A percentile compares a stretch with the other conserved stretches of the same genome.
Conservation (phyloP, 1,140 invertebrate genomes). For the Stegodyphus dumicola region DNA sequence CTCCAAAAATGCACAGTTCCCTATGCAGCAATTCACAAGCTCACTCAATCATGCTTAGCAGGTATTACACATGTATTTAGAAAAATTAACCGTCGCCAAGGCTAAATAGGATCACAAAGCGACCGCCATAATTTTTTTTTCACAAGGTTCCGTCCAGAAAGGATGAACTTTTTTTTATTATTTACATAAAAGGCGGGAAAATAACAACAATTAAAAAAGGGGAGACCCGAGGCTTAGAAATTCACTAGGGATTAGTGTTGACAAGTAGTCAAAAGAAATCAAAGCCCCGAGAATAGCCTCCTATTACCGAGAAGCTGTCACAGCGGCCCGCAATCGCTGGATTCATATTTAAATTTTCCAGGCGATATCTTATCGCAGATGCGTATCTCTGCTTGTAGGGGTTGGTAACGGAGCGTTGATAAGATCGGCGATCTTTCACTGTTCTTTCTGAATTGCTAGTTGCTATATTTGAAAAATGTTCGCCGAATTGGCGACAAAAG, state of each 20-base stretch:
- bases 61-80: conserved; percentile 34
- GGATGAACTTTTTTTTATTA: not conserved
- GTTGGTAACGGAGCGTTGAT: conserved; percentile 19
- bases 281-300: conserved; percentile 5
- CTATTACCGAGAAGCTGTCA: conserved; percentile 27
- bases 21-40: not conserved
- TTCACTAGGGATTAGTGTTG: conserved; percentile 27
- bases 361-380: conserved; percentile 13
- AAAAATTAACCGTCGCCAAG: conserved; percentile 40
- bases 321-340: not conserved
- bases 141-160: not conserved
- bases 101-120: not conserved
- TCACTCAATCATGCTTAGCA: conserved; percentile 33
- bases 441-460: not conserved
- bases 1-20: too few species aligned
- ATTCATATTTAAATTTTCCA: conserved; percentile 39
- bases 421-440: conserved; percentile 24
- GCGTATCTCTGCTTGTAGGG: not conserved
- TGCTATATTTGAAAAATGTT: too few species aligned
- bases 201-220: conserved; percentile 20
- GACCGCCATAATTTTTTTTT: not conserved
- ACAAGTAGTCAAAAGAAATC: conserved; percentile 34
- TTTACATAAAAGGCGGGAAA: conserved; percentile 17
- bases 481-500: too few species aligned
- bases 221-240: not conserved